Base-by-base conservation (phyloP, 2,113 vertebrate species). In the Harpagus bidentatus region DNA sequence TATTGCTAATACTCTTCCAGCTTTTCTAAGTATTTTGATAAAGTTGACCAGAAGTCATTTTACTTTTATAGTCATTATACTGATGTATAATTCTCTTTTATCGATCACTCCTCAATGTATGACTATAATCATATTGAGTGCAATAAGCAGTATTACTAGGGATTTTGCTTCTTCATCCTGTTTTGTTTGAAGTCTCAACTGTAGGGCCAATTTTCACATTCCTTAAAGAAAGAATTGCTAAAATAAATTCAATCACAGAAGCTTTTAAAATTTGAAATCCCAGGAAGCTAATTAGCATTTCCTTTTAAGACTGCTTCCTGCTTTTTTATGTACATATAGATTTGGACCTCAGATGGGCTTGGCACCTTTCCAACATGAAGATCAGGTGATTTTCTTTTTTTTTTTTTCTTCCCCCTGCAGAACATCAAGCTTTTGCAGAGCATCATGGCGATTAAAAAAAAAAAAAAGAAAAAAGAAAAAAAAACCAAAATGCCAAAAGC, bases 271-370 rank as follows among this genome's bases (percentile, higher is more conserved):
- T 97, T 90, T 95, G 96, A 97, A 98, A 97, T 98, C 98, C 97
- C 97, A 97, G 98, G 98, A 98, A 98, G 95, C 96, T 97, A 96
- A 98, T 98, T 97, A 97, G 94, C 91, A 96, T 69, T 73, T 97
- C 96, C 97, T 98, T 98, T 97, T 97, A 97, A 97, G 97, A 97
- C 95, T 95, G 96, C 97, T 98, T 98, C 98, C 98, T 98, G 97
- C 96, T 73, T 98, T 98, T 97, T 95, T 93, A 96, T 97, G 93
- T 91, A 97, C 93, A 88, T 96, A 95, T 83, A 83, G 89, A 96
- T 97, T 98, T 94, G 93, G 95, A 96, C 95, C 95, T 96, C 94
- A 97, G 92, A 97, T 97, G 94, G 83, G 67, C 16, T 82, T 98
- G 98, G 98, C 94, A 28, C 34, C 19, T 77, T 88, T 97, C 98